Evolutionary conservation across 2,888 invertebrate genomes (phyloP), one percentile per base, ranked within the genome.

Genomic region (Volucella zonaria): DNA sequence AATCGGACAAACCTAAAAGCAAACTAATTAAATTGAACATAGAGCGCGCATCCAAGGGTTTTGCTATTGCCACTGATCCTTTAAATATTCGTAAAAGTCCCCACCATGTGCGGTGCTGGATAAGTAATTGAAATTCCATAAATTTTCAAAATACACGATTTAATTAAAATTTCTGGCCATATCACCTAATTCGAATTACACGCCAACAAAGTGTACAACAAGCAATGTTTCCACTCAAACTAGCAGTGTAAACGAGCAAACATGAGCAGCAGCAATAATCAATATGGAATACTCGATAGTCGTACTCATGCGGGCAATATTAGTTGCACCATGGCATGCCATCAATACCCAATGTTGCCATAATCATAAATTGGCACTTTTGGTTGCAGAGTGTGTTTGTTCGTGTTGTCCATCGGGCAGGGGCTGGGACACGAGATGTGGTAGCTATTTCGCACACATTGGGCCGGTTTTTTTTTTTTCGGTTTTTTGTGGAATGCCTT

Each of bases 271-370:
- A 18, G 23, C 73, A 54, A 59, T 45, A 76, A 61, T 52, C 51
- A 56, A 31, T 31, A 56, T 31, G 31, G 31, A 31, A 31, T 31
- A 31, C 31, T 31, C 31, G 31, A 51, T n/a, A 11, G 18, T 59
- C n/a, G 62, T 15, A 68, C 43, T 56, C 67, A 62, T 49, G 75
- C 73, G 66, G 58, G 73, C 54, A 59, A 70, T 83, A 83, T 80
- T 71, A 71, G 83, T 76, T 83, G 80, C 75, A 67, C 66, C 56
- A 47, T 68, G 67, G 66, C 74, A 43, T 31, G 31, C 83, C 80
- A 83, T 80, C 80, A 83, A 83, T 83, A 80, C 75, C 80, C 75
- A 80, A 75, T 80, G 83, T 75, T 75, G 67, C 83, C 83, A 83
- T 76, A 80, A 79, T 80, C 83, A 83, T 83, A 83, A 83, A 83